Evolutionary conservation across 2,888 invertebrate species (phyloP), one percentile per base, ranked within the genome.

Genomic region (Coelopa pilipes): DNA sequence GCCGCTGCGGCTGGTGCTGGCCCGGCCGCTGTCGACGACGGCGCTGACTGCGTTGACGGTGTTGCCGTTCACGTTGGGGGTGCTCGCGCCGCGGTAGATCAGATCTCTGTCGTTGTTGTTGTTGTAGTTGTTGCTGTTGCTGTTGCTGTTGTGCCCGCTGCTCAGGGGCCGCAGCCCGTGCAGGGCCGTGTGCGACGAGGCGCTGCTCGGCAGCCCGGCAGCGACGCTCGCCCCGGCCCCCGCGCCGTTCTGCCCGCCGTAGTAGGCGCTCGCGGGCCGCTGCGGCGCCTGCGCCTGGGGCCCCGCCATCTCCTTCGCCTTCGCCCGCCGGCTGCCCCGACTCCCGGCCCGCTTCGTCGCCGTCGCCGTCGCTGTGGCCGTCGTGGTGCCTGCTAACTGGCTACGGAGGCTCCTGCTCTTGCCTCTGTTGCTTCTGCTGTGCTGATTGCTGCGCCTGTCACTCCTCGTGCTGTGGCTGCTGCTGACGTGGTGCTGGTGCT

Each of bases 261-360:
- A 84, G 75, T 85, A 86, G 74, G 82, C 83, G 77, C 83, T 85
- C 63, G 82, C 82, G 13, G 86, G 86, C 70, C 88, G 89, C 86
- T 89, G 86, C 19, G 78, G 79, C 55, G 87, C 88, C 87, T 89
- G 86, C 78, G 81, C 81, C 79, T 87, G 87, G 79, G 88, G 86
- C 68, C 87, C 86, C 67, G 87, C 87, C 87, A 88, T 87, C 34
- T 34, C 34, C 34, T 34, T 34, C 55, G 1, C 57, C 24, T n/a
- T 46, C 21, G 63, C 24, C 53, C 55, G 65, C n/a, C n/a, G 9
- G 50, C 17, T 55, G 45, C 11, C 9, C 70, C 19, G 47, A 62
- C 45, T 21, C n/a, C 87, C 85, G 70, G 87, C 87, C 86, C 88
- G 87, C 63, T 5, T 57, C 15, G 34, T 19, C 24, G 55, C 46